Percentiles rank a stretch among this genome's conserved stretches.
These are phyloP conservation scores for Panthera tigris DNA, from an alignment of 2,113 vertebrate species.

Conservation along the genomic window DNA sequence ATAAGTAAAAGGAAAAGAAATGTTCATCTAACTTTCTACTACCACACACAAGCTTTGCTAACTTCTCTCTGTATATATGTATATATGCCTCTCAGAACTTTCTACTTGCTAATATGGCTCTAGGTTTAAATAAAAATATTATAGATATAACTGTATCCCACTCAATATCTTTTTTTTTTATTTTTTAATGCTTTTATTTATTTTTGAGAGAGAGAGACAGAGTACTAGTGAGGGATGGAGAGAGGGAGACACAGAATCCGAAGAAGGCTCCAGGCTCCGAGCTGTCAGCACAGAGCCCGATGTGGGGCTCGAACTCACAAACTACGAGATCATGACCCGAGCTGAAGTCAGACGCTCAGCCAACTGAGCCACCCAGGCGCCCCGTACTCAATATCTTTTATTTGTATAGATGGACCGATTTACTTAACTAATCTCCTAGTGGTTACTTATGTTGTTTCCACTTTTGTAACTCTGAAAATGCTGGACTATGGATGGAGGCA, in stretches of 20 bases:
- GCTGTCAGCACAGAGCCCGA: too few relatives aligned
- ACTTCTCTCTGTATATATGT: neutral
- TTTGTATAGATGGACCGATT: neutral
- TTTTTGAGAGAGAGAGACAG: too few relatives aligned
- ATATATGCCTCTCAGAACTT: neutral
- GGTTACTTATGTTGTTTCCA: neutral
- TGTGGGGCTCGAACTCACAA: too few relatives aligned
- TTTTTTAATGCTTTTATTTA: too few relatives aligned
- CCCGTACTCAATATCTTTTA: neutral
- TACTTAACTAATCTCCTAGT: neutral
- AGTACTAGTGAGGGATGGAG: too few relatives aligned
- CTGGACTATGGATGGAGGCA: too few relatives aligned
- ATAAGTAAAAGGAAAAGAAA: neutral
- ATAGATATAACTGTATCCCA: neutral
- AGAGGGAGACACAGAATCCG: too few relatives aligned
- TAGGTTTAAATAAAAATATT: neutral
- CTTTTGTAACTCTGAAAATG: neutral
- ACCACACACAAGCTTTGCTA: neutral
- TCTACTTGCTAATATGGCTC: neutral
- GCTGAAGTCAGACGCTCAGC: too few relatives aligned
- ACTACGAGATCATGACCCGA: too few relatives aligned
- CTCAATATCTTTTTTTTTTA: neutral
- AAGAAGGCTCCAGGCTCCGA: too few relatives aligned
- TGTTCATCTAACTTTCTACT: neutral
- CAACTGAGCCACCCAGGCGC: too few relatives aligned